phyloP scores from a whole-genome alignment of 2,113 vertebrate species.

The Anhinga rufa region DNA sequence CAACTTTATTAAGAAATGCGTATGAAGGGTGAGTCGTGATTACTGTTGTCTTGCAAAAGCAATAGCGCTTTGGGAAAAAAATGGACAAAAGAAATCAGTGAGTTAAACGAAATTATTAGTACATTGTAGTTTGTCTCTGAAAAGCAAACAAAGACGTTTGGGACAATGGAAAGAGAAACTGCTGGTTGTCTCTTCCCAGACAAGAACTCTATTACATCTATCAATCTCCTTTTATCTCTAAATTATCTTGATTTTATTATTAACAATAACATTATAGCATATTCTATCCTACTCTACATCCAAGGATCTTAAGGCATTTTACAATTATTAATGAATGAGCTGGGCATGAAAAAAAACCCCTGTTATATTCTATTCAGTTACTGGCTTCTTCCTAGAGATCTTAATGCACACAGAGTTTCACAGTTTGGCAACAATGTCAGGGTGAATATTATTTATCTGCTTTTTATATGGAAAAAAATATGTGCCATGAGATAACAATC shows the following conservation, averaged over 20 bases:
- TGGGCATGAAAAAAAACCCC: not conserved
- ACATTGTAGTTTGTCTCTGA: constrained; percentile 2
- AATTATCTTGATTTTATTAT: not conserved
- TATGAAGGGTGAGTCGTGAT: constrained; percentile 10
- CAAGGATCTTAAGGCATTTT: not conserved
- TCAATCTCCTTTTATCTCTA: not conserved
- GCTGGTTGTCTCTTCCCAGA: not conserved
- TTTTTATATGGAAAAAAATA: not conserved
- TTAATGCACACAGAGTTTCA: not conserved
- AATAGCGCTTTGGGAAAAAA: not conserved
- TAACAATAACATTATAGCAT: not conserved
- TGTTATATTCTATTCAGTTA: not conserved
- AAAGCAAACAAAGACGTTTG: not conserved
- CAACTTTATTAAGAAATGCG: not conserved
- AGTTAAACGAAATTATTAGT: constrained; percentile 36
- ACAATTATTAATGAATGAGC: not conserved
- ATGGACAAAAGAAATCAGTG: not conserved
- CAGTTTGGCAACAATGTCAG: not conserved
- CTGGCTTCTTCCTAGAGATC: not conserved
- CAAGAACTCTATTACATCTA: not conserved
- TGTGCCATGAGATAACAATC: not conserved
- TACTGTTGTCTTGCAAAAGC: constrained; percentile 1
- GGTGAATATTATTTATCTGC: not conserved
- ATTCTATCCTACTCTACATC: not conserved
- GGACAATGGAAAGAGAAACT: not conserved